These are phyloP conservation scores for Platycercus adscitus DNA, from an alignment of 2,113 vertebrate genomes.

Conservation along the genomic window DNA sequence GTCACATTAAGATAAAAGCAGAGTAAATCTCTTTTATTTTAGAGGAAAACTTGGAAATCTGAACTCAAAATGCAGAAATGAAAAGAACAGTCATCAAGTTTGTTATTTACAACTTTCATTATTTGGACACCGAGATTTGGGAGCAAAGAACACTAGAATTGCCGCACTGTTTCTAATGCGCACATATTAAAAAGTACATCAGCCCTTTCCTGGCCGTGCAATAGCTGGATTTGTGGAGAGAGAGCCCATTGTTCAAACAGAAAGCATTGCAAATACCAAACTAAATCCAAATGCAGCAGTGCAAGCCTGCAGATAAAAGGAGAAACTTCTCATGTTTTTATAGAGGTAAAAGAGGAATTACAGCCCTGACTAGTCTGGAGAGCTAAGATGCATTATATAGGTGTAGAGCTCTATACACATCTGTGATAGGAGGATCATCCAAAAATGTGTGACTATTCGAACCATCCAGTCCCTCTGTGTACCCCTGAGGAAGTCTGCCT, in stretches of 20 bases:
- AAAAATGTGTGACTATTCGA: rapidly evolving
- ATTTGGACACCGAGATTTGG: not conserved
- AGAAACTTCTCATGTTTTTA: conserved; percentile 53
- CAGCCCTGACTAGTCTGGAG: not conserved
- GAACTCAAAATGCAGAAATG: not conserved
- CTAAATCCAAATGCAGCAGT: conserved; percentile 4
- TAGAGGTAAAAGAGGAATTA: not conserved
- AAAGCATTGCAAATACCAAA: conserved; percentile 60
- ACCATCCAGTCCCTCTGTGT: too few species aligned
- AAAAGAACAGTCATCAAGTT: not conserved
- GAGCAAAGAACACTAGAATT: not conserved
- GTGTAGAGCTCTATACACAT: not conserved
- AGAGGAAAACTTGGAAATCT: not conserved
- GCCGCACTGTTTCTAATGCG: not conserved
- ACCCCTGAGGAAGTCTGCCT: not conserved
- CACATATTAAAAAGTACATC: not conserved
- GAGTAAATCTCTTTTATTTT: not conserved
- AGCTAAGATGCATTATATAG: not conserved
- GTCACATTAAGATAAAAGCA: not conserved
- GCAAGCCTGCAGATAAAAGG: not conserved
- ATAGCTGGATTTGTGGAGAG: conserved; percentile 55
- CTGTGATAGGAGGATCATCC: not conserved
- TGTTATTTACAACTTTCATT: not conserved
- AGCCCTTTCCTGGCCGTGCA: conserved; percentile 43
- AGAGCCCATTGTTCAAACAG: conserved; percentile 53